phyloP scores from a whole-genome alignment of 2,888 invertebrate species.

The Germaria angustata region DNA sequence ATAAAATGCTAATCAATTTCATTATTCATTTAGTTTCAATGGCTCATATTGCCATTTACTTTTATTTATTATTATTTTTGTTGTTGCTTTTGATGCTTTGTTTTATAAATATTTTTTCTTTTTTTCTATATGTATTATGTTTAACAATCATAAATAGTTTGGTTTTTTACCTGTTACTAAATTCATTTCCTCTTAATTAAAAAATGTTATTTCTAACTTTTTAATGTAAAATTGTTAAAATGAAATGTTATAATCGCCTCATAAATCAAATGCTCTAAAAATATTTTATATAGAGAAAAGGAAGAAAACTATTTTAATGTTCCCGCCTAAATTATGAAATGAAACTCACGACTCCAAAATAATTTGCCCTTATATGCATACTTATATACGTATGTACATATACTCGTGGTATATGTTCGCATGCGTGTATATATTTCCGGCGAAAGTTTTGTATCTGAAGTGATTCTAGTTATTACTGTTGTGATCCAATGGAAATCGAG shows the following conservation, averaged over 20 bases:
- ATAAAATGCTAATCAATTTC: conserved; percentile 43
- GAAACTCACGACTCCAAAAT: no score
- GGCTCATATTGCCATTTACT: not conserved
- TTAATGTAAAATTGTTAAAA: conserved; percentile 16
- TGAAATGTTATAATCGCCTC: conserved; percentile 20
- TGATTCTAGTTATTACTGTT: no score
- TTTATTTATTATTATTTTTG: conserved; percentile 21
- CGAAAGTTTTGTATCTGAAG: no score
- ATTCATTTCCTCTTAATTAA: conserved; percentile 51
- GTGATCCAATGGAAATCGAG: no score
- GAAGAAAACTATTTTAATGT: not conserved
- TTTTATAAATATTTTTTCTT: conserved; percentile 30
- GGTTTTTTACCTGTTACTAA: conserved; percentile 59
- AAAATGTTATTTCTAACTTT: not conserved
- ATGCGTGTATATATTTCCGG: no score
- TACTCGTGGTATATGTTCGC: no score
- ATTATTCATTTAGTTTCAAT: not conserved
- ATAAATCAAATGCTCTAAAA: not conserved
- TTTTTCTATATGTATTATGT: conserved; percentile 39
- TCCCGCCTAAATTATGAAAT: no score
- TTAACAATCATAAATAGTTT: conserved; percentile 67
- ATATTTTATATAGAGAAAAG: not conserved
- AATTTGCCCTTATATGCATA: no score
- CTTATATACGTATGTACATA: no score
- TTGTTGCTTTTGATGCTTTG: conserved; percentile 9